These are phyloP conservation scores for Reinhardtius hippoglossoides DNA, from an alignment of 2,113 vertebrate species.

Conservation along the genomic window DNA sequence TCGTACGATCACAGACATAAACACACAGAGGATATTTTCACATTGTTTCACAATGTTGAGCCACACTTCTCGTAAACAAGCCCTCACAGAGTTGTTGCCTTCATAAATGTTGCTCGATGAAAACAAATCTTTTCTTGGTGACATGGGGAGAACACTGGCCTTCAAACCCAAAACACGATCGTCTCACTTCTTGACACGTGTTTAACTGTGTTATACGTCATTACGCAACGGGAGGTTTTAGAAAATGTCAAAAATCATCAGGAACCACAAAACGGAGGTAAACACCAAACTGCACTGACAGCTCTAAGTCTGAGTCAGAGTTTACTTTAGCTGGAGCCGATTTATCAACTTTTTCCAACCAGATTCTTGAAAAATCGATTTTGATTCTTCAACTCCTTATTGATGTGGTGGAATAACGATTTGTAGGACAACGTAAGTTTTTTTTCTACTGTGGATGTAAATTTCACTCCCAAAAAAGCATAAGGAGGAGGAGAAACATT, in stretches of 20 bases:
- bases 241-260: too few relatives aligned
- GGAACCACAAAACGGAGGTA: too few relatives aligned
- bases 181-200: too few relatives aligned
- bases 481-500: neutral
- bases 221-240: too few relatives aligned
- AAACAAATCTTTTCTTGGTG: conserved; percentile 20
- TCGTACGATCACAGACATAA: conserved; percentile 44
- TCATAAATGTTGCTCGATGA: conserved; percentile 2
- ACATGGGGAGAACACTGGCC: neutral
- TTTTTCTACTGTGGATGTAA: neutral
- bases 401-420: too few relatives aligned
- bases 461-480: neutral
- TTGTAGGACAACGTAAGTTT: too few relatives aligned
- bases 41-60: conserved; percentile 47
- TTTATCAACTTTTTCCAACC: neutral
- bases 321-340: neutral
- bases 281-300: too few relatives aligned
- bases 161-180: neutral
- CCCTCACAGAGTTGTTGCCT: conserved; percentile 8
- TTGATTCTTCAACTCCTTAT: neutral
- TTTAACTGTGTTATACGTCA: too few relatives aligned
- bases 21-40: conserved; percentile 39
- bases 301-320: neutral
- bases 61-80: conserved; percentile 40
- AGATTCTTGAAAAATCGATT: neutral